Conservation (phyloP, 37 sponge, comb jelly and placozoan genomes). For the Mnemiopsis leidyi region DNA sequence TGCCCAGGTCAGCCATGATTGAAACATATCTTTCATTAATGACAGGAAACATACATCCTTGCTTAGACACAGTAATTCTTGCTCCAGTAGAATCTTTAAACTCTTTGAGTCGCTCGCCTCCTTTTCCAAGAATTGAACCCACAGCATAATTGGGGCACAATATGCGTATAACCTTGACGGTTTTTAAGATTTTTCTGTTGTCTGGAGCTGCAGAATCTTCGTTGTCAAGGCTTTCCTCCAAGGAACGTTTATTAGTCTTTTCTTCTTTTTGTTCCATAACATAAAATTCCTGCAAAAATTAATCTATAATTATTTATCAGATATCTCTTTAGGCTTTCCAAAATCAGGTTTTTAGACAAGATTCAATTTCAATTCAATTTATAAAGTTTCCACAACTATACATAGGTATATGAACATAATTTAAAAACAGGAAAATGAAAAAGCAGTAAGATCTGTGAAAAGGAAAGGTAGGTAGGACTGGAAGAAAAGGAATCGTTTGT, state of each 20-base stretch:
- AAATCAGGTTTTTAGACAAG: not conserved
- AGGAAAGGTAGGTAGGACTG: no score
- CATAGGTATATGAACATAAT: no score
- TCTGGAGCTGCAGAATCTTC: not conserved
- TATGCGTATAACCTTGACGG: not conserved
- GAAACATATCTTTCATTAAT: slow-evolving; percentile 10
- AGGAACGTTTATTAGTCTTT: not conserved
- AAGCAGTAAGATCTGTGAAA: no score
- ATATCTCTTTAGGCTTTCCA: no score
- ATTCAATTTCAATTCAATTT: not conserved
- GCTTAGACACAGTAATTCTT: not conserved
- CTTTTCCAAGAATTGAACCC: not conserved
- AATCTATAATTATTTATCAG: not conserved
- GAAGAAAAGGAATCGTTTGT: no score
- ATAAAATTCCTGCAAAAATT: no score
- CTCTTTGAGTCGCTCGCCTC: not conserved
- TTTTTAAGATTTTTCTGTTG: slow-evolving; percentile 20
- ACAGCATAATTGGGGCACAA: slow-evolving; percentile 6
- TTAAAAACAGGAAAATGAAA: no score
- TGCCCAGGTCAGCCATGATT: not conserved
- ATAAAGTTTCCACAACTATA: no score
- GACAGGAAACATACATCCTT: slow-evolving; percentile 21
- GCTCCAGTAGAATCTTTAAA: slow-evolving; percentile 7
- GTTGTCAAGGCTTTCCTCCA: not conserved
- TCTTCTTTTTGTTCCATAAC: not conserved